These are phyloP conservation scores for Eudyptes chrysolophus DNA, from an alignment of 2,113 vertebrate species.

Conservation along the genomic window DNA sequence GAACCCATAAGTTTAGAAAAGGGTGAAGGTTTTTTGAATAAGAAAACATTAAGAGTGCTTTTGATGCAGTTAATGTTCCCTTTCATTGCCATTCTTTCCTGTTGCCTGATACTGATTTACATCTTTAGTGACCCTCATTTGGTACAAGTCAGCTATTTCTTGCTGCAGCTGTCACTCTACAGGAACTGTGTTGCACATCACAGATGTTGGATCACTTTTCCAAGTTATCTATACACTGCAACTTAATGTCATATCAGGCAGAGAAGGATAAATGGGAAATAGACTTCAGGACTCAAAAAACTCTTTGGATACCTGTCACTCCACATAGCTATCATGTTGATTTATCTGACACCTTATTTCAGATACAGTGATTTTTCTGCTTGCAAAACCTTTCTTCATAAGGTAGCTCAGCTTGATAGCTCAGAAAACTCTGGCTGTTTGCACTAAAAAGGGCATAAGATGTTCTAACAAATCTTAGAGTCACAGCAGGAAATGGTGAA, in stretches of 20 bases:
- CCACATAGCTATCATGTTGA: neutral
- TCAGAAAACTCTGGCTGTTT: neutral
- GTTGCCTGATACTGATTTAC: slow-evolving; percentile 29
- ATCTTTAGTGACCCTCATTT: neutral
- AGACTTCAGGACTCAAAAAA: neutral
- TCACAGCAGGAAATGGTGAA: neutral
- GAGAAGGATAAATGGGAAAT: neutral
- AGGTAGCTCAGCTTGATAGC: neutral
- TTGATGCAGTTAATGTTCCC: neutral
- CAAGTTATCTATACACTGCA: neutral
- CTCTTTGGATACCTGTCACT: neutral
- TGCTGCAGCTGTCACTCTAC: neutral
- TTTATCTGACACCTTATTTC: neutral
- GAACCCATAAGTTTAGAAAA: neutral
- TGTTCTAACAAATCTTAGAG: neutral
- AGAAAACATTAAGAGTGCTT: neutral
- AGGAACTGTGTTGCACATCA: neutral
- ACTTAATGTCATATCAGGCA: neutral
- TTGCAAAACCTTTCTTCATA: neutral
- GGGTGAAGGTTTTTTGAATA: neutral
- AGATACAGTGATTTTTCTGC: neutral
- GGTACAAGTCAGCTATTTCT: neutral
- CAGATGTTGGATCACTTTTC: neutral
- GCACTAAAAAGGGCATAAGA: neutral
- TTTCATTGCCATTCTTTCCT: slow-evolving; percentile 9